These are phyloP conservation scores for Actinernus sp. DNA, from an alignment of 92 coral and sea anemone species.

Conservation along the genomic window DNA sequence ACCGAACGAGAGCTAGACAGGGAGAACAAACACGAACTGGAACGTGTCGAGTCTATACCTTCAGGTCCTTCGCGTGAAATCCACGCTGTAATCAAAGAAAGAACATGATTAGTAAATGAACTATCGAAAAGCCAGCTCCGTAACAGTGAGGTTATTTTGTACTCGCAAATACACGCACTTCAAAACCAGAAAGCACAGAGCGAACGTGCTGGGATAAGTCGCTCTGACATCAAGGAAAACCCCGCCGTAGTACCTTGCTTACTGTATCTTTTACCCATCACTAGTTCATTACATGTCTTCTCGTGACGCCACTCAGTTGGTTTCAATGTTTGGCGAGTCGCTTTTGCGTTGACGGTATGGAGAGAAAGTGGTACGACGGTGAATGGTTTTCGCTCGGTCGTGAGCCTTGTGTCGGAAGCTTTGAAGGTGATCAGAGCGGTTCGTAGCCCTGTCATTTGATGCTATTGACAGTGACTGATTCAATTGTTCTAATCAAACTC, in stretches of 20 bases:
- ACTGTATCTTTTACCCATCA: conserved; percentile 87
- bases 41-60: conserved; percentile 71
- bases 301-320: conserved; percentile 1
- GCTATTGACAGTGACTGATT: conserved; percentile 88
- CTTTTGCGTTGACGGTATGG: conserved; percentile 7
- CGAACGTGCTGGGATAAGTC: conserved; percentile 39
- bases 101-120: conserved; percentile 1
- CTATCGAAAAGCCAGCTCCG: not conserved
- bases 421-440: conserved; percentile 36
- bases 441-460: conserved; percentile 61
- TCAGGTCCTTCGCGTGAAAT: conserved; percentile 98
- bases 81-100: conserved; percentile 83
- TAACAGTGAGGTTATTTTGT: conserved; percentile 34
- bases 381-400: conserved; percentile 38
- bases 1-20: conserved; percentile 8
- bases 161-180: conserved; percentile 41
- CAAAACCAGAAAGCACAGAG: conserved; percentile 6
- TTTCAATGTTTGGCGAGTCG: conserved; percentile 10
- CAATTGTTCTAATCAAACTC: conserved; percentile 89
- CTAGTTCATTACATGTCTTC: conserved; percentile 33
- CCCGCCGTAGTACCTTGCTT: conserved; percentile 83
- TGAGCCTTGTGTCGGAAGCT: conserved; percentile 43
- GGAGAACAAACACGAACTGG: conserved; percentile 39
- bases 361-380: conserved; percentile 22
- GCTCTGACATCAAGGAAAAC: conserved; percentile 42